Percentiles rank a stretch among this genome's conserved stretches.
These are phyloP conservation scores for Noctua fimbriata DNA, from an alignment of 2,888 invertebrate genomes.

Conservation along the genomic window DNA sequence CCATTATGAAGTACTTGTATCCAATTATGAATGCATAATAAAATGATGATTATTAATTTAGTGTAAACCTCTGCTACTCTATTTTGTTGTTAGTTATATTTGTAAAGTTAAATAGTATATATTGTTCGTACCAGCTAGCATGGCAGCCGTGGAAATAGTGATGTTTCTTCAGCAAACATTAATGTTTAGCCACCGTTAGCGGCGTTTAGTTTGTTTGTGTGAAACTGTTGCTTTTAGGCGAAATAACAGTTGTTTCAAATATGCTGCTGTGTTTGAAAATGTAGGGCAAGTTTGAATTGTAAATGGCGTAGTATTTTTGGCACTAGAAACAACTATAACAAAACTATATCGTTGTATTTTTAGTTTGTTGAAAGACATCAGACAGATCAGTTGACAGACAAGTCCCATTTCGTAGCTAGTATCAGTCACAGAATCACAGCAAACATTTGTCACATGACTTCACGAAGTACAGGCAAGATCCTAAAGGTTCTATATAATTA, in stretches of 20 bases:
- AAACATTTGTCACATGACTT: background rate
- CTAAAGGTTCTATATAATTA: background rate
- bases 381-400: background rate
- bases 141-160: constrained; percentile 35
- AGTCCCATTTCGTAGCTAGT: background rate
- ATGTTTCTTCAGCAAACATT: constrained; percentile 60
- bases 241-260: constrained; percentile 45
- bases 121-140: constrained; percentile 7
- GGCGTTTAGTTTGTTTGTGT: constrained; percentile 51
- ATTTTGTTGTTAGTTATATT: background rate
- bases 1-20: background rate
- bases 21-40: background rate
- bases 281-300: constrained; percentile 13
- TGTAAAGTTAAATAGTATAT: constrained; percentile 27
- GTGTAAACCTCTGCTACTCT: background rate
- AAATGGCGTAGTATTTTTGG: background rate
- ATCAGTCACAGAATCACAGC: background rate
- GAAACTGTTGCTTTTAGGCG: constrained; percentile 51
- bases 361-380: too few species aligned
- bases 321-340: background rate
- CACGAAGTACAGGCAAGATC: background rate
- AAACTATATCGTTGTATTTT: background rate
- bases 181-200: constrained; percentile 56
- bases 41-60: background rate
- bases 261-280: constrained; percentile 39